phyloP scores from a whole-genome alignment of 2,888 invertebrate genomes.

The Anthrax anthrax region DNA sequence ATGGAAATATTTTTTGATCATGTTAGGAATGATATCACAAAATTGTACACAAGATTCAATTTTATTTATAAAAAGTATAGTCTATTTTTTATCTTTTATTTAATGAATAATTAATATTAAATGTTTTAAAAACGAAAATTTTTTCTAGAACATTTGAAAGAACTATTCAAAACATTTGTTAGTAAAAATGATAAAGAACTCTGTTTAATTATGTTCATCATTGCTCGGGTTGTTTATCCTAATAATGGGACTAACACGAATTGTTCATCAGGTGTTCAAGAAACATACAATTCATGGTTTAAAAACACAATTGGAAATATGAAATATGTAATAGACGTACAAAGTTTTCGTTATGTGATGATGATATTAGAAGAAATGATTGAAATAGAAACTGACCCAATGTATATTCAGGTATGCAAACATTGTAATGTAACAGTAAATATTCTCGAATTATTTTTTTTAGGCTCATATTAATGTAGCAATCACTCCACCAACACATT shows the following conservation, averaged over 20 bases:
- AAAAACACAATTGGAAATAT: constrained; percentile 29
- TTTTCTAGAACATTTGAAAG: constrained; percentile 23
- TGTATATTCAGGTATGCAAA: constrained; percentile 23
- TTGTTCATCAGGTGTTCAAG: neutral
- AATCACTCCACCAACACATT: constrained; percentile 23
- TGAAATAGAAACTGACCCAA: constrained; percentile 21
- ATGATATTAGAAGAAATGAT: constrained; percentile 20
- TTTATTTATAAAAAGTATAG: constrained; percentile 21
- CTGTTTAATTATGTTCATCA: constrained; percentile 22
- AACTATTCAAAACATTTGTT: constrained; percentile 20
- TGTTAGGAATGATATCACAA: constrained; percentile 22
- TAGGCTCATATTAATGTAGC: constrained; percentile 25
- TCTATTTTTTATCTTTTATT: too few species aligned
- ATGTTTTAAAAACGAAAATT: too few species aligned
- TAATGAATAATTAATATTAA: neutral
- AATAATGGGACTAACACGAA: neutral
- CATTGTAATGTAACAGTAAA: too few species aligned
- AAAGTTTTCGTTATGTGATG: constrained; percentile 22
- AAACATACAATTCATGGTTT: constrained; percentile 21
- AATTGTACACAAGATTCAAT: constrained; percentile 11
- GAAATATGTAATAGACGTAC: constrained; percentile 21
- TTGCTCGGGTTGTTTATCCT: constrained; percentile 20
- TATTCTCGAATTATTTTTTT: neutral
- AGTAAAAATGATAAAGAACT: constrained; percentile 14
- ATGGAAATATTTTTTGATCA: constrained; percentile 27